Percentiles rank a stretch among this genome's conserved stretches.
These are phyloP conservation scores for Rhimphoctona megacephalus DNA, from an alignment of 2,888 invertebrate genomes.

Conservation along the genomic window DNA sequence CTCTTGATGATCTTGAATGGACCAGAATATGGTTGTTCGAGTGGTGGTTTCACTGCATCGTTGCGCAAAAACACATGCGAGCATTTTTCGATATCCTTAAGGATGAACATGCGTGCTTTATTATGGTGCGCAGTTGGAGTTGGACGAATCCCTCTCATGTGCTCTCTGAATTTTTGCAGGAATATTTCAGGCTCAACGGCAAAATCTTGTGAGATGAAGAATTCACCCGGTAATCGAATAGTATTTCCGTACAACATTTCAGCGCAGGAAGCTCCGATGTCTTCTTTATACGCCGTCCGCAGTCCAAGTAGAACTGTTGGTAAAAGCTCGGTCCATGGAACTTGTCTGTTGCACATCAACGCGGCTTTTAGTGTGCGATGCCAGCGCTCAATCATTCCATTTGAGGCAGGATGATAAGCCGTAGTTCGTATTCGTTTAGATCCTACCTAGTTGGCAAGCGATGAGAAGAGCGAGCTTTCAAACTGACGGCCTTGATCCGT, in stretches of 20 bases:
- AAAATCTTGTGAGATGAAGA: constrained; percentile 11
- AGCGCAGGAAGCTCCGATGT: constrained; percentile 2
- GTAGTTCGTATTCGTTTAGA: constrained; percentile 64
- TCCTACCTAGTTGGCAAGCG: constrained; percentile 60
- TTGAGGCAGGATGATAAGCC: constrained; percentile 38
- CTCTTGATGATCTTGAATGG: constrained; percentile 45
- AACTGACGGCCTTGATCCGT: constrained; percentile 76
- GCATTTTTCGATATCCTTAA: constrained; percentile 32
- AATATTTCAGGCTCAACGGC: constrained; percentile 22
- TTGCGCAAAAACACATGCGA: constrained; percentile 30
- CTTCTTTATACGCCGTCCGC: constrained; percentile 3
- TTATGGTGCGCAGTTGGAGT: constrained; percentile 43
- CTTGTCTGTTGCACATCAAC: constrained; percentile 1
- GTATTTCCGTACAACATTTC: constrained; percentile 13
- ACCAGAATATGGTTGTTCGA: constrained; percentile 54
- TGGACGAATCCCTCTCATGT: no score
- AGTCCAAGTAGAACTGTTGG: constrained; percentile 17
- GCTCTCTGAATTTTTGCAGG: constrained; percentile 31
- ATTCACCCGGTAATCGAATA: constrained; percentile 3
- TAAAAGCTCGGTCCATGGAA: no score
- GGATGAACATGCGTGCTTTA: constrained; percentile 22
- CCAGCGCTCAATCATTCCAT: constrained; percentile 14
- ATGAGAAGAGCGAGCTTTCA: constrained; percentile 66
- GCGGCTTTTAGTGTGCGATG: constrained; percentile 19
- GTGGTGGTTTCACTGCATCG: constrained; percentile 42